A percentile compares a stretch with the other conserved stretches of the same genome.
These are phyloP conservation scores for Dunckerocampus dactyliophorus DNA, from an alignment of 2,113 vertebrate species.

Conservation along the genomic window DNA sequence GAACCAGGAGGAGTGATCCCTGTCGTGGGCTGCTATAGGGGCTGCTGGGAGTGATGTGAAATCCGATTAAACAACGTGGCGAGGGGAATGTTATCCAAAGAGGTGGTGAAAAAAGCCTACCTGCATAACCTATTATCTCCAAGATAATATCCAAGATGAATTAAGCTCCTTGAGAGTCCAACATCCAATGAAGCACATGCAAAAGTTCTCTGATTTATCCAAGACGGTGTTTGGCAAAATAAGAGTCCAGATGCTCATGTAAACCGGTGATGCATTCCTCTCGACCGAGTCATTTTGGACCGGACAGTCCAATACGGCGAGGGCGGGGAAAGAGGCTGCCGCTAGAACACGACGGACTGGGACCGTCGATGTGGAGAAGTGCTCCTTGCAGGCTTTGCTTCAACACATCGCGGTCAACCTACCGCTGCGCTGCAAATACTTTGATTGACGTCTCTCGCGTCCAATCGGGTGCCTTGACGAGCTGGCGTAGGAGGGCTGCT, in stretches of 20 bases:
- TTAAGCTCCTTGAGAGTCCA: constrained; percentile 9
- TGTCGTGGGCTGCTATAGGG: constrained; percentile 13
- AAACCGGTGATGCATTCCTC: constrained; percentile 48
- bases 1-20: constrained; percentile 19
- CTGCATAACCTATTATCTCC: constrained; percentile 26
- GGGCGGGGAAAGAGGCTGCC: constrained; percentile 10
- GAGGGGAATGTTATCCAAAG: constrained; percentile 1
- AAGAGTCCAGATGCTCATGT: constrained; percentile 51
- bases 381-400: constrained; percentile 33
- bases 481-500: neutral
- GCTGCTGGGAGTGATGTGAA: constrained; percentile 35
- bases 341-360: neutral
- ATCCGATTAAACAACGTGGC: constrained; percentile 44
- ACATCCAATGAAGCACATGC: constrained; percentile 27
- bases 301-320: constrained; percentile 11
- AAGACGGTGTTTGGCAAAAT: neutral
- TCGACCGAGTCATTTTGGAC: constrained; percentile 49
- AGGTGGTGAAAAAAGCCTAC: neutral
- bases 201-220: constrained; percentile 7
- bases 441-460: constrained; percentile 33
- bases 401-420: constrained; percentile 50
- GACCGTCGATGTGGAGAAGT: neutral
- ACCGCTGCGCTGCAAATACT: constrained; percentile 49
- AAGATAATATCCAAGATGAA: constrained; percentile 3
- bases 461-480: constrained; percentile 48